These are phyloP conservation scores for Tupaia chinensis DNA, from an alignment of 2,113 vertebrate genomes.

Conservation along the genomic window DNA sequence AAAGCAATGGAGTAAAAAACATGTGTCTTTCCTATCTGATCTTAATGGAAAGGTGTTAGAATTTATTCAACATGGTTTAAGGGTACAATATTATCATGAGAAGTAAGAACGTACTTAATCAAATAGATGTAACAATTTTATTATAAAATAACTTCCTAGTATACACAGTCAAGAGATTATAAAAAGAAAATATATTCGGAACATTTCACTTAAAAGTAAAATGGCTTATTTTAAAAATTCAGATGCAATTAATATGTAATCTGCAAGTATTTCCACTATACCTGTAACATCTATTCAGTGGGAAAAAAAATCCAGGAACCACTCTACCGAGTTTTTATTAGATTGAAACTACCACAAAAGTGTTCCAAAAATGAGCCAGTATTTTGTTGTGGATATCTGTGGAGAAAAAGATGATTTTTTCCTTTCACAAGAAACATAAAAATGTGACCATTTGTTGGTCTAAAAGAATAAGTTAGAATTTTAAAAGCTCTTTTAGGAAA, in stretches of 20 bases:
- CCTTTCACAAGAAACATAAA: neutral
- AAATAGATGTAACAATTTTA: neutral
- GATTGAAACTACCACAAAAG: neutral
- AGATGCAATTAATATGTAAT: slow-evolving; percentile 33
- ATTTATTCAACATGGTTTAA: slow-evolving; percentile 12
- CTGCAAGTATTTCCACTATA: slow-evolving; percentile 11
- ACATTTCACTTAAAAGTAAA: slow-evolving; percentile 20
- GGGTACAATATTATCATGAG: slow-evolving; percentile 28
- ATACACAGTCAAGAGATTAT: neutral
- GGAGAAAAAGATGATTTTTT: neutral
- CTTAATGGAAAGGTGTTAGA: slow-evolving; percentile 32
- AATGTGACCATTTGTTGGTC: slow-evolving; percentile 27
- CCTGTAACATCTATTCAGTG: neutral
- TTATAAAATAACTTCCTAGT: slow-evolving; percentile 11
- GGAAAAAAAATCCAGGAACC: neutral
- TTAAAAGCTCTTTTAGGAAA: neutral
- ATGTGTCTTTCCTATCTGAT: neutral
- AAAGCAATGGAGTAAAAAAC: neutral
- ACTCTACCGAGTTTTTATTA: neutral
- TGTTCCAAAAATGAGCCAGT: neutral
- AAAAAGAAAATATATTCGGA: slow-evolving; percentile 41
- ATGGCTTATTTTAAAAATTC: slow-evolving; percentile 20
- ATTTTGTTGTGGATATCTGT: neutral
- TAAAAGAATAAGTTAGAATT: slow-evolving; percentile 37
- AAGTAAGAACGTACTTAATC: slow-evolving; percentile 56